Percentiles rank a stretch among this genome's conserved stretches.
These are phyloP conservation scores for Sarcophaga carnaria DNA, from an alignment of 2,888 invertebrate species.

Conservation along the genomic window DNA sequence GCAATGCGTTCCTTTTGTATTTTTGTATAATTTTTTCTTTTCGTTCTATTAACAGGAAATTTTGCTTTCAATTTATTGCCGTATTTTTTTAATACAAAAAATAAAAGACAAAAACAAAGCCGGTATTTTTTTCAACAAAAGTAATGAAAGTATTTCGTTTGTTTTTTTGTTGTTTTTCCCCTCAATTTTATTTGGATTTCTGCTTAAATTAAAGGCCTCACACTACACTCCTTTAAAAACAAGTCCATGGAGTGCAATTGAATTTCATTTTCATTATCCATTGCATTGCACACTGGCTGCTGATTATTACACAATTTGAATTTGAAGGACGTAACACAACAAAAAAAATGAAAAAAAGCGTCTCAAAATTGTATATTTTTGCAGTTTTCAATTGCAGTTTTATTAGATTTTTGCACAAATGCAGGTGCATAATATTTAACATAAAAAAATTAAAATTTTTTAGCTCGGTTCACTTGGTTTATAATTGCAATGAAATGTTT, in stretches of 20 bases:
- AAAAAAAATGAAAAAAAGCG: not conserved
- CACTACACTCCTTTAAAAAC: conserved; percentile 36
- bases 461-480: conserved; percentile 29
- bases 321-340: not conserved
- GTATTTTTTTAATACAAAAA: conserved; percentile 22
- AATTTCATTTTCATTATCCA: conserved; percentile 50
- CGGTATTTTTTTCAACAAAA: conserved; percentile 14
- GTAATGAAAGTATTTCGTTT: conserved; percentile 56
- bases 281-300: conserved; percentile 1
- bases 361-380: not conserved
- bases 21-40: conserved; percentile 1
- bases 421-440: conserved; percentile 48
- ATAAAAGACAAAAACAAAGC: not conserved
- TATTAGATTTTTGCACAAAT: conserved; percentile 49
- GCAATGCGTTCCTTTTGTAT: conserved; percentile 54
- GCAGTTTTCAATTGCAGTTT: conserved; percentile 40
- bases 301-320: conserved; percentile 3
- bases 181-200: not conserved
- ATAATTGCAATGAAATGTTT: conserved; percentile 47
- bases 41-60: conserved; percentile 45
- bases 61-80: conserved; percentile 62
- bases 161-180: conserved; percentile 18
- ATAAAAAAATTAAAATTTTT: conserved; percentile 1
- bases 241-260: conserved; percentile 59
- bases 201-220: conserved; percentile 55